Conservation (phyloP, 2,113 vertebrate species). For the Labrus mixtus region DNA sequence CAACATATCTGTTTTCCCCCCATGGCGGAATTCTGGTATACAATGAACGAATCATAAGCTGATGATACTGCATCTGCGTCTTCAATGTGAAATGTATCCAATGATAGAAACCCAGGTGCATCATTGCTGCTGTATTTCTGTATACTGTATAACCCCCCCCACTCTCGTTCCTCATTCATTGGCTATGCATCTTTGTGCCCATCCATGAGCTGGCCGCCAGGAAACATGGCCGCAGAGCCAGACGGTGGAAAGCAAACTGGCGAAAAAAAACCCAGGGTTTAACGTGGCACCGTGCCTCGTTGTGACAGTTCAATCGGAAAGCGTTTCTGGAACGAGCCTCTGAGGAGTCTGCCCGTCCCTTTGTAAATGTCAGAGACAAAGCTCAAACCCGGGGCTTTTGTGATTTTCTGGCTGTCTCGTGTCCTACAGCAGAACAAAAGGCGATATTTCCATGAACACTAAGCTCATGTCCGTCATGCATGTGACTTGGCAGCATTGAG, state of each 20-base stretch:
- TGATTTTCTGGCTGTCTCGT: constrained; percentile 44
- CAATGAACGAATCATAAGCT: constrained; percentile 17
- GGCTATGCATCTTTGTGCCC: background rate
- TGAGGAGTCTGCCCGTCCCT: constrained; percentile 57
- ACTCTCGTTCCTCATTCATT: background rate
- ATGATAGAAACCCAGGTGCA: constrained; percentile 54
- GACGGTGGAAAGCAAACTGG: constrained; percentile 37
- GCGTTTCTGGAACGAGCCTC: constrained; percentile 39
- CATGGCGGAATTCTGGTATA: background rate
- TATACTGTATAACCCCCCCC: background rate
- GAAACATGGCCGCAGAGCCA: constrained; percentile 28
- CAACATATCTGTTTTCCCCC: background rate
- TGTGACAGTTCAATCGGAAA: constrained; percentile 45
- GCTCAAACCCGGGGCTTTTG: constrained; percentile 66
- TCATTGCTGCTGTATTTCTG: constrained; percentile 13
- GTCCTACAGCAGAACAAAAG: constrained; percentile 61
- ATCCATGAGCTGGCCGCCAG: constrained; percentile 6
- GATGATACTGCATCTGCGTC: constrained; percentile 18
- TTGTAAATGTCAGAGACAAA: constrained; percentile 72
- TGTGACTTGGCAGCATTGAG: constrained; percentile 34
- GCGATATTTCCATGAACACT: constrained; percentile 58
- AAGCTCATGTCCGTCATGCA: constrained; percentile 42
- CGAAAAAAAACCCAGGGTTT: constrained; percentile 43
- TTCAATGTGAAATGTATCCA: constrained; percentile 33
- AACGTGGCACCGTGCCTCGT: constrained; percentile 33